These are phyloP conservation scores for Sinocyclocheilus anshuiensis DNA, from an alignment of 2,113 vertebrate species.

Conservation along the genomic window DNA sequence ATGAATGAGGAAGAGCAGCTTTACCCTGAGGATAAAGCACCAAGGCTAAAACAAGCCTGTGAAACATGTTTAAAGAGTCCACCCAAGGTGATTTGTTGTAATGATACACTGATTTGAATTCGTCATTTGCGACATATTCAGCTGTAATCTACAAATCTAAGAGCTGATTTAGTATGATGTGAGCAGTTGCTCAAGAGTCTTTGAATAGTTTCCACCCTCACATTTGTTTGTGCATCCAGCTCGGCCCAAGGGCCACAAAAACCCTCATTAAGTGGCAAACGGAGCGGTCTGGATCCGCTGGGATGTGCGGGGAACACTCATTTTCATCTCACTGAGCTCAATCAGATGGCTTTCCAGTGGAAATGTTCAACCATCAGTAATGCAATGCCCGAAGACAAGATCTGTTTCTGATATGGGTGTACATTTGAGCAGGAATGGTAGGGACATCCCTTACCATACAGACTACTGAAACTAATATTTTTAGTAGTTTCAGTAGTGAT, in stretches of 20 bases:
- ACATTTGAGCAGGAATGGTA: not conserved
- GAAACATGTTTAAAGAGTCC: not conserved
- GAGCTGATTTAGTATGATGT: not conserved
- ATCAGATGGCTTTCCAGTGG: constrained; percentile 3
- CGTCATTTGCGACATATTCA: not conserved
- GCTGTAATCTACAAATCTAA: not conserved
- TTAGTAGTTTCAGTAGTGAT: not conserved
- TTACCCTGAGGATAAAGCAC: not conserved
- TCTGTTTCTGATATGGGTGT: constrained; percentile 5
- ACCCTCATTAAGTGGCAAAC: not conserved
- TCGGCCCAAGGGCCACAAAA: constrained; percentile 12
- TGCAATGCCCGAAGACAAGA: constrained; percentile 8
- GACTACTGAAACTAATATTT: not conserved
- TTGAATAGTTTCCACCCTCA: not conserved
- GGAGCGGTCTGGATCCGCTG: not conserved
- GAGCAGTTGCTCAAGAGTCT: not conserved
- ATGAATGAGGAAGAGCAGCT: constrained; percentile 14
- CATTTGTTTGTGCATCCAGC: constrained; percentile 7
- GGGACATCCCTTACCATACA: not conserved
- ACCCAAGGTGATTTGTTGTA: not conserved
- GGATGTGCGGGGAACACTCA: constrained; percentile 12
- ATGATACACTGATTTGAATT: not conserved
- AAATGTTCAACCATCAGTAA: constrained; percentile 21
- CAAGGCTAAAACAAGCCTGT: constrained; percentile 20
- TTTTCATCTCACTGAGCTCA: constrained; percentile 30